These are phyloP conservation scores for Pogonognathellus flavescens DNA, from an alignment of 1,140 invertebrate species.

Conservation along the genomic window DNA sequence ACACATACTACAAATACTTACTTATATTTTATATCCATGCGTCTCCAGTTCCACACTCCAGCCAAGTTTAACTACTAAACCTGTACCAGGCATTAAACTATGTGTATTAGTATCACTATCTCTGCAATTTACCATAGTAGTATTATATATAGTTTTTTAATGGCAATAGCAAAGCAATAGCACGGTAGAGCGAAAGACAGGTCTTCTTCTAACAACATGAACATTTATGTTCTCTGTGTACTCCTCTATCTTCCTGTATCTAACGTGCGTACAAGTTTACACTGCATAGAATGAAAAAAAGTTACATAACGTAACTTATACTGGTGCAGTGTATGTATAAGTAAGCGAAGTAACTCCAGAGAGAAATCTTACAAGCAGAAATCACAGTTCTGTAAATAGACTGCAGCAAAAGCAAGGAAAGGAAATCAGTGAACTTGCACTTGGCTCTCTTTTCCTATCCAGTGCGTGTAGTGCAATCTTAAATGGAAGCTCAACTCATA, in stretches of 20 bases:
- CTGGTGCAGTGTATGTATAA: background rate
- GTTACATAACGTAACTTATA: constrained; percentile 6
- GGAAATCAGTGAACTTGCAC: constrained; percentile 42
- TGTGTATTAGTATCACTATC: too few species aligned
- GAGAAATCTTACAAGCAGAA: constrained; percentile 26
- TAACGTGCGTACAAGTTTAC: background rate
- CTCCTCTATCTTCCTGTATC: too few species aligned
- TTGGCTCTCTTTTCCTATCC: constrained; percentile 25
- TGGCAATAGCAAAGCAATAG: background rate
- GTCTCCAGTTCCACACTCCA: constrained; percentile 35
- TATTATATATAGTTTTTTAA: background rate
- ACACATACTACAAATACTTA: background rate
- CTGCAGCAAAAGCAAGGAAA: constrained; percentile 27
- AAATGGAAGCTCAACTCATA: background rate
- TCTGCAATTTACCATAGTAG: background rate
- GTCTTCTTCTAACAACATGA: too few species aligned
- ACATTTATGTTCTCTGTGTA: too few species aligned
- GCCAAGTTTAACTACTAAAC: background rate
- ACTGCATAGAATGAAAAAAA: background rate
- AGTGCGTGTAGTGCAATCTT: background rate
- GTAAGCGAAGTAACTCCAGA: background rate
- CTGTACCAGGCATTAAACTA: too few species aligned
- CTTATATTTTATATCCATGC: constrained; percentile 33
- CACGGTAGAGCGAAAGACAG: background rate
- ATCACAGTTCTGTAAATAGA: constrained; percentile 45